Conservation (phyloP, 92 coral and sea anemone genomes). For the Phenganax subtilis region DNA sequence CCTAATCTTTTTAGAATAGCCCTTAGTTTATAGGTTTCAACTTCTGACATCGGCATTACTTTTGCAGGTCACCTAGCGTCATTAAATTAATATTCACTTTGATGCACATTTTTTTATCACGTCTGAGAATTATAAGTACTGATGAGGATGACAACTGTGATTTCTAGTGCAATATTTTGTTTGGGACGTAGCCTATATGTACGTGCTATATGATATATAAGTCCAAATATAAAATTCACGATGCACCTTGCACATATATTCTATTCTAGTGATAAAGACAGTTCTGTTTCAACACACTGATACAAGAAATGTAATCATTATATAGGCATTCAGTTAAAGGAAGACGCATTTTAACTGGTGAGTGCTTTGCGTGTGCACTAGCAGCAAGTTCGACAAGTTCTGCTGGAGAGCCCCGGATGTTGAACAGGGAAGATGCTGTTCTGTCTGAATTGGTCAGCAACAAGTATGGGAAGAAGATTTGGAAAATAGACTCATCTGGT, state of each 20-base stretch:
- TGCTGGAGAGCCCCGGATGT: background rate
- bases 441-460: constrained; percentile 4
- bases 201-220: no score
- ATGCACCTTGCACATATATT: background rate
- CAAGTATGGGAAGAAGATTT: constrained; percentile 16
- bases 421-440: constrained; percentile 14
- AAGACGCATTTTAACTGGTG: constrained; percentile 1
- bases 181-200: no score
- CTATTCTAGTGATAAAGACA: background rate
- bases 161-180: no score
- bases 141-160: no score
- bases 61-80: no score
- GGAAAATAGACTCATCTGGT: background rate
- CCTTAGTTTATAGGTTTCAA: no score
- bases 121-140: no score
- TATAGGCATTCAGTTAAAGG: constrained; percentile 9
- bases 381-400: constrained; percentile 1
- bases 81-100: no score
- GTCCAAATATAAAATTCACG: no score
- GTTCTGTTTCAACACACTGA: background rate
- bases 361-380: constrained; percentile 17
- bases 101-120: no score
- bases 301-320: background rate
- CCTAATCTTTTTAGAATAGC: no score
- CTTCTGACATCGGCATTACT: no score